Percentiles rank a stretch among this genome's conserved stretches.
phyloP scores from a whole-genome alignment of 64 coral and sea anemone species.

The Orbicella faveolata region DNA sequence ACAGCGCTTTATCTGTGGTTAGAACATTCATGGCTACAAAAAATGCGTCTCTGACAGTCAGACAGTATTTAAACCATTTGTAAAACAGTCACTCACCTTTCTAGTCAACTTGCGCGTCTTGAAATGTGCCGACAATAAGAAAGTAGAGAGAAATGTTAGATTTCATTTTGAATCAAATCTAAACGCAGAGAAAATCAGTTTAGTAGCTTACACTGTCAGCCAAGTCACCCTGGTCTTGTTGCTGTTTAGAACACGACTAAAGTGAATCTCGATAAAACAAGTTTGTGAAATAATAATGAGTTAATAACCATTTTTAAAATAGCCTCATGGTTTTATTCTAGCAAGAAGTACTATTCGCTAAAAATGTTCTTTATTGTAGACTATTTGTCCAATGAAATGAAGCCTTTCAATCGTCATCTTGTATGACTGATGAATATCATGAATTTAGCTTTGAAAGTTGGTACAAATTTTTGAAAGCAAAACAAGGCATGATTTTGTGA shows the following conservation, averaged over 20 bases:
- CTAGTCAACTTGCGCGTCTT: background rate
- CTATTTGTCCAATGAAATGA: background rate
- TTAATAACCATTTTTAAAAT: background rate
- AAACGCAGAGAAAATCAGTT: background rate
- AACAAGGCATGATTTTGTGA: no score
- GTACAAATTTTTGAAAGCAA: no score
- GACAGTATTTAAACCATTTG: no score
- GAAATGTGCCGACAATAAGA: background rate
- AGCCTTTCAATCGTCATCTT: background rate
- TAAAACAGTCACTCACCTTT: background rate
- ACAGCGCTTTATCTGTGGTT: no score
- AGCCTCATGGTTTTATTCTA: background rate
- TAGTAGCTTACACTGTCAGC: background rate
- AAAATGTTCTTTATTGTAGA: background rate
- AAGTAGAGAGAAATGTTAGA: background rate
- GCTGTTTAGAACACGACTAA: background rate
- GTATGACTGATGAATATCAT: background rate
- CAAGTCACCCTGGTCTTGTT: background rate
- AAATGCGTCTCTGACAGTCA: no score
- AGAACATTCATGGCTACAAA: no score
- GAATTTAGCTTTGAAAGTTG: background rate
- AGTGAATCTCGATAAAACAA: background rate
- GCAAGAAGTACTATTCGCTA: background rate
- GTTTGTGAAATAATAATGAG: background rate
- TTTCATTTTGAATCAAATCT: background rate